These are phyloP conservation scores for Mimas tiliae DNA, from an alignment of 2,888 invertebrate genomes.

Conservation along the genomic window DNA sequence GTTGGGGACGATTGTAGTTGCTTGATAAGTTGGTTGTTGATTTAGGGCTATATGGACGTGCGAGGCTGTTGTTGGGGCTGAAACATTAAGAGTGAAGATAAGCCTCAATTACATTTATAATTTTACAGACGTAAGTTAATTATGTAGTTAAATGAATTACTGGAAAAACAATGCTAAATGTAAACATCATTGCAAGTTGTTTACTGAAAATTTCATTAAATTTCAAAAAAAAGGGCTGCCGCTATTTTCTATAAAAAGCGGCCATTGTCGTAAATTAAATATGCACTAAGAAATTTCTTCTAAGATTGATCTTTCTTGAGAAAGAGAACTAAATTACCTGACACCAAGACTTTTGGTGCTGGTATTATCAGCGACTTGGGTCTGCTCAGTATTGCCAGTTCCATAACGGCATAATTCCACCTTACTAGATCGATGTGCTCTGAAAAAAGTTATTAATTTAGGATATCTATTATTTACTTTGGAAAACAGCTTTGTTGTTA, in stretches of 20 bases:
- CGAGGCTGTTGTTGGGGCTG: constrained; percentile 85
- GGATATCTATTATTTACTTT: background rate
- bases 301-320: too few relatives aligned
- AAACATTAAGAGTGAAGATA: background rate
- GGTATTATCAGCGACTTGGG: constrained; percentile 67
- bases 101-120: too few relatives aligned
- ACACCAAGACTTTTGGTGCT: constrained; percentile 69
- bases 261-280: too few relatives aligned
- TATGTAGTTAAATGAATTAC: too few relatives aligned
- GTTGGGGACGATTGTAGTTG: constrained; percentile 78
- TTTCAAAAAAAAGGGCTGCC: too few relatives aligned
- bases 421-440: constrained; percentile 66
- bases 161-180: too few relatives aligned
- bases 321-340: constrained; percentile 53
- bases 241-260: too few relatives aligned
- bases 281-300: too few relatives aligned
- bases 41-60: constrained; percentile 80
- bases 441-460: constrained; percentile 47
- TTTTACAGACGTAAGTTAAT: too few relatives aligned
- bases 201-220: too few relatives aligned
- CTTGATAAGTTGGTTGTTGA: constrained; percentile 69
- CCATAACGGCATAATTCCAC: constrained; percentile 74
- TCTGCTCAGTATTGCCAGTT: constrained; percentile 73
- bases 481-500: constrained; percentile 5
- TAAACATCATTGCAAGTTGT: too few relatives aligned